Evolutionary conservation across 2,797 vertebrate species (phyloP).

Genomic region (Pantherophis vulpinus): DNA sequence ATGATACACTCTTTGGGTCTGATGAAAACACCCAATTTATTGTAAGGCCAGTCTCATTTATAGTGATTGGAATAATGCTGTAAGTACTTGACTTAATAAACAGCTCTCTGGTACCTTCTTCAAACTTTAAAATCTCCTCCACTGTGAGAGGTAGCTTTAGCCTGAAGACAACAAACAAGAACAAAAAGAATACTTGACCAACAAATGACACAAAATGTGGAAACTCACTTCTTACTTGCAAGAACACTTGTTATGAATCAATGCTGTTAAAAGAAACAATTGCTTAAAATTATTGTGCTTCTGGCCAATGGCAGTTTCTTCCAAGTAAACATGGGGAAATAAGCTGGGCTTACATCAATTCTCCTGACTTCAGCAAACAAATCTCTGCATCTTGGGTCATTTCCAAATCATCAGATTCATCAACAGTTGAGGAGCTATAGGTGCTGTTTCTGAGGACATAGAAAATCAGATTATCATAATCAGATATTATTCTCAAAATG

Average conservation of each 20-base stretch:
- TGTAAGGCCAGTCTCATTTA: constrained; percentile 78
- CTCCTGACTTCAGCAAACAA: constrained; percentile 87
- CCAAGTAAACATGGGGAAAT: not conserved
- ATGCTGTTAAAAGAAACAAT: not conserved
- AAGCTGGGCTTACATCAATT: constrained; percentile 80
- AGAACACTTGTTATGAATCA: not conserved
- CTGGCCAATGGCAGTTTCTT: not conserved
- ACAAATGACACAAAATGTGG: not conserved
- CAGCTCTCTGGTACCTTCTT: constrained; percentile 83
- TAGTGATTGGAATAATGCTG: constrained; percentile 81
- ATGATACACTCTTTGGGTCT: constrained; percentile 92
- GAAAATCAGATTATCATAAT: constrained; percentile 26
- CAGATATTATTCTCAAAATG: not conserved
- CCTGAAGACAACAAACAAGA: constrained; percentile 61
- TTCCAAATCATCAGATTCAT: constrained; percentile 78
- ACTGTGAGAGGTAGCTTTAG: constrained; percentile 79
- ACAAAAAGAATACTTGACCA: not conserved
- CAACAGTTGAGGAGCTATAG: constrained; percentile 71
- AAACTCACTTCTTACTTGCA: not conserved
- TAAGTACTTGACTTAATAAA: constrained; percentile 91
- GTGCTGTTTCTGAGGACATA: constrained; percentile 65
- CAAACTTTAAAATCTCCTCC: constrained; percentile 83
- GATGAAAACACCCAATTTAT: constrained; percentile 94
- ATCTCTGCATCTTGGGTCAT: constrained; percentile 88
- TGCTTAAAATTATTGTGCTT: not conserved